Evolutionary conservation across 2,113 vertebrate genomes (phyloP), one percentile per base, ranked within the genome.

Genomic region (Rhinoptilus africanus): DNA sequence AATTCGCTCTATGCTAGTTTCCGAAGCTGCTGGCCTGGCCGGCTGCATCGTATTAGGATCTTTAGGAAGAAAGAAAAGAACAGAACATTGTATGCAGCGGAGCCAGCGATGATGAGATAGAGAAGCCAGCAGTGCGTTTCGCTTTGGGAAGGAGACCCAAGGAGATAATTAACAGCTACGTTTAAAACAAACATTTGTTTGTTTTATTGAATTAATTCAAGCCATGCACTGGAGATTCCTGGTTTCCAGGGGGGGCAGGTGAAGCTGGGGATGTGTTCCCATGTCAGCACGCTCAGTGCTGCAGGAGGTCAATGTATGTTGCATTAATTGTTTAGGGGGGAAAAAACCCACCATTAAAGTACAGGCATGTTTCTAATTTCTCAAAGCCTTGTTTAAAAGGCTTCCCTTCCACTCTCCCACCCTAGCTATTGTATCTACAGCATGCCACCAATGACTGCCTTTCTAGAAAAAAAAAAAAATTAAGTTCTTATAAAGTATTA

Each of bases 21-120:
- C 95, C 37, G 62, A 93, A 95, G 96, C 94, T 95, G 95, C 96
- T 94, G 94, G 92, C 96, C 92, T 91, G 95, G 89, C 86, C 1
- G 96, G 80, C 95, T 95, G 95, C 93, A 88, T 95, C 94, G 3
- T 10, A 92, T 95, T 89, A 95, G 91, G 80, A 88, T 79, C 86
- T 88, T 95, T 75, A 91, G 88, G 92, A 94, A 85, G 96, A 92
- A 93, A 95, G 95, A 68, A 89, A 93, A 89, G 97, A 96, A 97
- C 91, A 96, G 96, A 97, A 95, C 95, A 92, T 93, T 95, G 87
- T 37, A 82, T 64, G 84, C 80, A 72, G 81, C 21, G 10, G 57
- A 95, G 91, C 91, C 94, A 93, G 86, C 11, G 57, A 89, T 93
- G 96, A 67, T 13, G 73, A 89, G 97, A 94, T 85, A 92, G 92